Evolutionary conservation across 2,888 invertebrate species (phyloP), one percentile per base, ranked within the genome.

Genomic region (Ectobius pallidus): DNA sequence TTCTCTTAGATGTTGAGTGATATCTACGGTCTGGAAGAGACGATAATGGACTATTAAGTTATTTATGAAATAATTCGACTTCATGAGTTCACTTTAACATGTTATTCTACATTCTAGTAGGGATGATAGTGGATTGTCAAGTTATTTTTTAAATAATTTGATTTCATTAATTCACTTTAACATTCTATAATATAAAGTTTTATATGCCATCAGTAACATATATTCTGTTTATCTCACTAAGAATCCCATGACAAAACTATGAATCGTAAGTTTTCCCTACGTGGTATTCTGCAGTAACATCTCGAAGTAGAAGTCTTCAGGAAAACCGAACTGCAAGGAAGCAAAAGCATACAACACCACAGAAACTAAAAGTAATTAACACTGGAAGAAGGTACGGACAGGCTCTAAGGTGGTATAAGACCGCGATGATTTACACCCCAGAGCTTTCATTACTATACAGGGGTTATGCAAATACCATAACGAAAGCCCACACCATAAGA

Each of bases 361-460:
- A 30, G 58, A 58, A 58, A 58, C 58, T 58, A 58, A 58, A 58
- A 58, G 58, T 30, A 58, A 58, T 58, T 58, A 58, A 58, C 58
- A 58, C 11, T 58, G 58, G 25, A 58, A 58, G 58, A n/a, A 58
- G 58, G 58, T n/a, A n/a, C n/a, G n/a, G n/a, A n/a, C n/a, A n/a
- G n/a, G 30, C 58, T 16, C 6, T 25, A 16, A 11, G 32, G 27
- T 58, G 58, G 58, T 58, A n/a, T n/a, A n/a, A n/a, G n/a, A n/a
- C n/a, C n/a, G n/a, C n/a, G 32, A 58, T 58, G 58, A 58, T 58
- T 58, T 58, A 58, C 58, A 58, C 58, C 30, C 58, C 58, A 25
- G 52, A n/a, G n/a, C n/a, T n/a, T n/a, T n/a, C n/a, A n/a, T n/a
- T n/a, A n/a, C n/a, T n/a, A n/a, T n/a, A n/a, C n/a, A n/a, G n/a